Evolutionary conservation across 2,888 invertebrate genomes (phyloP).

Genomic region (Rapana venosa): DNA sequence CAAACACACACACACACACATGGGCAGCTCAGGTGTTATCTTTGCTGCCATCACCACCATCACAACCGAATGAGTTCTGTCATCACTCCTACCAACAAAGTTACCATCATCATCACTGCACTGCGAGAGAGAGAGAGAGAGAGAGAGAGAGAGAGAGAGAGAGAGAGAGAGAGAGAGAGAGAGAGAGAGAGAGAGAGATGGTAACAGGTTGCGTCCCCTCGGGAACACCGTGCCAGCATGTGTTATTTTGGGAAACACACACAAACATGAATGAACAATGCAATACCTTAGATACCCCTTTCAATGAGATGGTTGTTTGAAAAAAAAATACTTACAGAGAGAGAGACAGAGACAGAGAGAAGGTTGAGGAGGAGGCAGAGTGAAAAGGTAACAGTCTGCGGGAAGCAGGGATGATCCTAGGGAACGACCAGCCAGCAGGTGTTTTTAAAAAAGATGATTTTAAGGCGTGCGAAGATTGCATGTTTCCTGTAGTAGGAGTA

Average conservation of each 20-base stretch:
- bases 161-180: constrained; percentile 10
- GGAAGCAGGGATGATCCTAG: no score
- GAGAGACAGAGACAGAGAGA: background rate
- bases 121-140: background rate
- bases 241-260: background rate
- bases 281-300: background rate
- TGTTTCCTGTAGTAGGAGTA: no score
- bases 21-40: background rate
- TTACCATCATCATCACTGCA: background rate
- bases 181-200: no score
- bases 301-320: background rate
- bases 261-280: background rate
- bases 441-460: no score
- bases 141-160: constrained; percentile 21
- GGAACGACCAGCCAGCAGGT: no score
- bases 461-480: no score
- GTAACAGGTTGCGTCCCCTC: background rate
- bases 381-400: no score
- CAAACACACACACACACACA: constrained; percentile 5
- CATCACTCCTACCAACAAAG: background rate
- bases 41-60: background rate
- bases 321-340: constrained; percentile 5
- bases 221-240: no score
- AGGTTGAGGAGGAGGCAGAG: background rate
- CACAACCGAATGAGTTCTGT: background rate